These are phyloP conservation scores for Myotis davidii DNA, from an alignment of 2,113 vertebrate genomes.

Conservation along the genomic window DNA sequence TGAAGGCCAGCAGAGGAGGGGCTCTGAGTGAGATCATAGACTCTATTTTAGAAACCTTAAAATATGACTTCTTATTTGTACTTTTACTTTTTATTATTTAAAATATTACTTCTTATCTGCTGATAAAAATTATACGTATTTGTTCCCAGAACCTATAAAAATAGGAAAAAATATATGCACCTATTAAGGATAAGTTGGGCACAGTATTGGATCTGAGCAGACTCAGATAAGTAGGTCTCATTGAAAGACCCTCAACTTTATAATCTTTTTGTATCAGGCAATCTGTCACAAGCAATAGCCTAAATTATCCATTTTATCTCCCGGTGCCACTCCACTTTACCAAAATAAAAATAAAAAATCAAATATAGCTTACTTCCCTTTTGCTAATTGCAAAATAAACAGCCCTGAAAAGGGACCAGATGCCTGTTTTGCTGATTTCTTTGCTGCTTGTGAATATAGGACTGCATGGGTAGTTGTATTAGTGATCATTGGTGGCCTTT, in stretches of 20 bases:
- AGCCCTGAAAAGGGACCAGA: not conserved
- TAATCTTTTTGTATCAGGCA: not conserved
- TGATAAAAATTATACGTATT: not conserved
- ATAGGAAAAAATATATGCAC: not conserved
- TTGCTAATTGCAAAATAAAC: constrained; percentile 38
- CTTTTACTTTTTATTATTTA: not conserved
- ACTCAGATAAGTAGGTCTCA: not conserved
- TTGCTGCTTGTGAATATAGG: not conserved
- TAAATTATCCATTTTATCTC: constrained; percentile 5
- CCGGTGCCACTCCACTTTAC: not conserved
- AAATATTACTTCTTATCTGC: not conserved
- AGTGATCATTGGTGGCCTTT: not conserved
- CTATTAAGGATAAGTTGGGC: not conserved
- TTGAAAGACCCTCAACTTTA: not conserved
- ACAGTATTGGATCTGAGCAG: not conserved
- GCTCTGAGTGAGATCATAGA: not conserved
- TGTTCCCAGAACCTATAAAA: not conserved
- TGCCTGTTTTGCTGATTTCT: not conserved
- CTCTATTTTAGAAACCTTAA: not conserved
- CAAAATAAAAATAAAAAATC: not conserved
- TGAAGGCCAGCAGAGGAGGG: not conserved
- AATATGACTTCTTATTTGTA: not conserved
- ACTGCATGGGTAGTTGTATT: not conserved
- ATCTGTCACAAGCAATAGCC: not conserved
- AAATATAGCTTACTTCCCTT: not conserved